phyloP scores from a whole-genome alignment of 2,113 vertebrate species.

The Hepsetus odoe region DNA sequence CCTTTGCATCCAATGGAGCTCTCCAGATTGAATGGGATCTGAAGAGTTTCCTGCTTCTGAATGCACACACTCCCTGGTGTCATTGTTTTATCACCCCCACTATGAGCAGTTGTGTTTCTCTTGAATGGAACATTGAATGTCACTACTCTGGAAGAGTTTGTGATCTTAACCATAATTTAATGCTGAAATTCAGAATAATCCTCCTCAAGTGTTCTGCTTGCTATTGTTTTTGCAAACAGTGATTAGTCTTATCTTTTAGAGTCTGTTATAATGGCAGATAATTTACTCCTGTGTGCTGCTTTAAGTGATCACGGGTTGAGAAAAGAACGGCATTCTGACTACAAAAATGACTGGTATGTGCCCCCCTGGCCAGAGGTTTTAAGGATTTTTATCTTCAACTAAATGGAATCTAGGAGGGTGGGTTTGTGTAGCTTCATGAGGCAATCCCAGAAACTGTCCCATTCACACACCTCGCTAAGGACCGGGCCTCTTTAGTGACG shows the following conservation, averaged over 20 bases:
- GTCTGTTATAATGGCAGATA: background rate
- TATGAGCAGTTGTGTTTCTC: no score
- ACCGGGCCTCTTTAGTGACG: background rate
- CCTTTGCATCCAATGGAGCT: no score
- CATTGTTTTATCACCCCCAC: no score
- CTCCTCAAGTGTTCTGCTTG: background rate
- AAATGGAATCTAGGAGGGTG: background rate
- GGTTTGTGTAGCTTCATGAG: slow-evolving; percentile 23
- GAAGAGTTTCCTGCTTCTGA: no score
- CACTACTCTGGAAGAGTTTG: no score
- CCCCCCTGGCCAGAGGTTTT: slow-evolving; percentile 29
- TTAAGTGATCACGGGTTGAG: slow-evolving; percentile 14
- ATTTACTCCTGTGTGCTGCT: background rate
- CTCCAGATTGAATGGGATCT: no score
- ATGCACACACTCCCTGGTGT: no score
- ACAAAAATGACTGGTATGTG: slow-evolving; percentile 45
- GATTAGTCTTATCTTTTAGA: slow-evolving; percentile 13
- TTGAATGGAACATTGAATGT: no score
- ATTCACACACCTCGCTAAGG: slow-evolving; percentile 3
- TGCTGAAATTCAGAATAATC: no score
- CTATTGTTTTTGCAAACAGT: background rate
- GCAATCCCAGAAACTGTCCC: slow-evolving; percentile 10
- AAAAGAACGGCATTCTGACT: background rate
- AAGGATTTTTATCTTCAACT: background rate
- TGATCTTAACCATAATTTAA: no score